These are phyloP conservation scores for Drosophila orena DNA, from an alignment of 1,140 invertebrate species.

Conservation along the genomic window DNA sequence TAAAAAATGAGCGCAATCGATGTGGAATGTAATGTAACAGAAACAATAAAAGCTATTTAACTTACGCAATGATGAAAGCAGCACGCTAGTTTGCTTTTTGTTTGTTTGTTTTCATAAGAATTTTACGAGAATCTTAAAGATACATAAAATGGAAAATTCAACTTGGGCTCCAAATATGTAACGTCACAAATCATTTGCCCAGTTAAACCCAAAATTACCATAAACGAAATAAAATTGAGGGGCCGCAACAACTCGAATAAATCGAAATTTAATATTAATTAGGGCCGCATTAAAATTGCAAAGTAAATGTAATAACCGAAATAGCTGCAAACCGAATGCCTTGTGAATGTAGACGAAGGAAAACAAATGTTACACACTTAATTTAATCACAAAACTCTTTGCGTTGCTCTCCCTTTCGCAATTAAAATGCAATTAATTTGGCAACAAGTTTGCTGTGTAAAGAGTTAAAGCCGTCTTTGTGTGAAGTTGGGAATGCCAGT, in stretches of 20 bases:
- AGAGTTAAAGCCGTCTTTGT: constrained; percentile 40
- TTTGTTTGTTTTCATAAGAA: constrained; percentile 20
- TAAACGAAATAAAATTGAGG: constrained; percentile 10
- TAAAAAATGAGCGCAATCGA: no score
- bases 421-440: constrained; percentile 75
- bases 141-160: constrained; percentile 2
- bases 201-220: constrained; percentile 46
- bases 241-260: constrained; percentile 19
- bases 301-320: constrained; percentile 38
- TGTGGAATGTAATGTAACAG: neutral
- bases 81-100: constrained; percentile 11
- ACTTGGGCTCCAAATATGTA: neutral
- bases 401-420: constrained; percentile 14
- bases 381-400: constrained; percentile 41
- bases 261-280: constrained; percentile 52
- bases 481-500: neutral
- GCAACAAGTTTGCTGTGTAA: constrained; percentile 21
- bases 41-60: constrained; percentile 2
- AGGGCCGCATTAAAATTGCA: constrained; percentile 42
- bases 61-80: constrained; percentile 3
- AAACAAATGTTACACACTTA: constrained; percentile 44
- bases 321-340: constrained; percentile 23
- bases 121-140: constrained; percentile 1
- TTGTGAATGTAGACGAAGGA: constrained; percentile 15
- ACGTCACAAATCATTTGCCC: constrained; percentile 28